Evolutionary conservation across 1,140 invertebrate species (phyloP), one percentile per base, ranked within the genome.

Genomic region (Sweltsa coloradensis): DNA sequence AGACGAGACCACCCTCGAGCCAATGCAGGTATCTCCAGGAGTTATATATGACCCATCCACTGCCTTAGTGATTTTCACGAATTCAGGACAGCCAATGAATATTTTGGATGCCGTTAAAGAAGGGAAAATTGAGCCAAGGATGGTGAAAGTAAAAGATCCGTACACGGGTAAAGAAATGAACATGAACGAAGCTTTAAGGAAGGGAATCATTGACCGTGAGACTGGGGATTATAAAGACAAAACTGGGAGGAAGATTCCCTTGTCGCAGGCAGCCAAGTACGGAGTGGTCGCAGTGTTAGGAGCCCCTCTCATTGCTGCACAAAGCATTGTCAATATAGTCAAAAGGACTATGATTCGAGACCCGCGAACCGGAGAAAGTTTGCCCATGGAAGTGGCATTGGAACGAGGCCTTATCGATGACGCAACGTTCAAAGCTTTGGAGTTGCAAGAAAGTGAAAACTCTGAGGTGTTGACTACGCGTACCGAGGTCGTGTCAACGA

Each of bases 101-200:
- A 69, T 89, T 42, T 61, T 85, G 24, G 67, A 74, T 52, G 83
- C 85, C 6, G 67, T 87, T 1, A 70, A 77, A 41, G 73, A 79
- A 40, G 81, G 79, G 7, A 65, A 74, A 45, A 66, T 90, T 31
- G 68, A 81, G 34, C 60, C 73, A 3, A 72, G 72, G 57, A 71
- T 76, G n/a, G 76, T 92, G 2, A 75, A 78, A 59, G 74, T 94
- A 3, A 73, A 76, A 46, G 85, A 93, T 67, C 85, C 86, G 11
- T 58, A 67, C 36, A 79, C 78, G 1, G 81, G 79, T 1, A 69
- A 76, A 58, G 66, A 76, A 48, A 74, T 93, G 43, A 73, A 76
- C 24, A 67, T 92, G 23, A 71, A 77, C 24, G 81, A 90, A 60
- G 90, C 89, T 2, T 69, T 91, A 25, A 63, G 75, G 24, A 77